Conservation (phyloP, 2,888 invertebrate species). For the Alsophila aescularia region DNA sequence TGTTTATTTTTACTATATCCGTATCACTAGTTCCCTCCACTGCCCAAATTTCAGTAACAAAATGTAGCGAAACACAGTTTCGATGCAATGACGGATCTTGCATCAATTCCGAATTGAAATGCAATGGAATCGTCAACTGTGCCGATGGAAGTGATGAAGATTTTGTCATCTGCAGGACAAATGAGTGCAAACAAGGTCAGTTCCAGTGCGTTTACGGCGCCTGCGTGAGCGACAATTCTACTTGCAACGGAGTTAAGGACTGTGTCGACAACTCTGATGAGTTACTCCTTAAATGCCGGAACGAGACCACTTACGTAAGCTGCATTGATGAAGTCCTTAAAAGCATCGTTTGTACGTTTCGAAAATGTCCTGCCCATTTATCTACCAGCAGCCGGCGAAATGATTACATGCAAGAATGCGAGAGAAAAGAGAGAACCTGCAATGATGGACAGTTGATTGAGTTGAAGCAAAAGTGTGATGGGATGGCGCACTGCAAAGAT, state of each 20-base stretch:
- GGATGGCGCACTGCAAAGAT: constrained; percentile 21
- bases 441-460: constrained; percentile 16
- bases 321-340: constrained; percentile 4
- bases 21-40: not conserved
- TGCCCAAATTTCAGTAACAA: constrained; percentile 1
- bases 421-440: constrained; percentile 14
- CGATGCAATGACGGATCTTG: constrained; percentile 24
- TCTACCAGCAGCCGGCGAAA: not conserved
- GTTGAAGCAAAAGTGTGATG: constrained; percentile 14
- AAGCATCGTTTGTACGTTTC: constrained; percentile 2
- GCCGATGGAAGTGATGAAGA: constrained; percentile 30
- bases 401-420: constrained; percentile 10
- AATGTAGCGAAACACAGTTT: constrained; percentile 14
- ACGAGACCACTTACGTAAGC: constrained; percentile 14
- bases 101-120: constrained; percentile 13
- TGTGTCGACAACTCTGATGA: constrained; percentile 24
- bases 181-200: constrained; percentile 18
- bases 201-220: constrained; percentile 21
- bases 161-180: constrained; percentile 24
- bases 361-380: not conserved
- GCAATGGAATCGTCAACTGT: constrained; percentile 27
- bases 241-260: constrained; percentile 20
- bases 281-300: constrained; percentile 24
- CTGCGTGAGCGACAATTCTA: constrained; percentile 6
- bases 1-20: not conserved